Base-by-base conservation (phyloP, 2,888 invertebrate genomes). In the Lobophora halterata region DNA sequence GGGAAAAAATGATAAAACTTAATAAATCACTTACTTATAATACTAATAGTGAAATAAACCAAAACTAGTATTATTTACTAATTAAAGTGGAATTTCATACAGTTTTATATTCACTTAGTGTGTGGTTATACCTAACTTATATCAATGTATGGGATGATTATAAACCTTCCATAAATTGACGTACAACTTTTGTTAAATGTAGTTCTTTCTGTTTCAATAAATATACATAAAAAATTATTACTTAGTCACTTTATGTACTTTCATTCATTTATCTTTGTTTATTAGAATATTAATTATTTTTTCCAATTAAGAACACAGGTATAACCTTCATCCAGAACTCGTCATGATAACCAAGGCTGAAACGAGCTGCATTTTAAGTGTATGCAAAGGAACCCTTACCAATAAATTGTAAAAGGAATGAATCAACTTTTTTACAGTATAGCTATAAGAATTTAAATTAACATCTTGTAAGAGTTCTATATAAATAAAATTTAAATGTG, bases 401-500 rank as follows among this genome's bases (percentile, higher is more conserved):
- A 39, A 28, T 55, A 65, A 59, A 65, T 62, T 54, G 60, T 60
- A 59, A 54, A 52, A 58, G 57, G 44, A 38, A 33, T 36, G 38
- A 43, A 49, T 40, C 35, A 43, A 44, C 50, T 56, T 71, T 76
- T 73, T 65, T 66, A 74, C 68, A 65, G 54, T 53, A 49, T 73
- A 72, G 66, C 60, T 49, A 49, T 76, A 77, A 76, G 75, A 65
- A 71, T 62, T 55, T 72, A 75, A 62, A 71, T 48, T 79, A 71
- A 75, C 66, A 55, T 65, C 66, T 75, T 75, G 72, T 74, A 81
- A 73, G 66, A 71, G 71, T 71, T 71, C 65, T 69, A 64, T 78
- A 75, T 80, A 77, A 82, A 75, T 68, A 61, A 74, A 79, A 76
- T 72, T 75, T 67, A 74, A 78, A 72, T 78, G 67, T 66, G 49